A percentile compares a stretch with the other conserved stretches of the same genome.
These are phyloP conservation scores for Casuarius casuarius DNA, from an alignment of 2,113 vertebrate species.

Conservation along the genomic window DNA sequence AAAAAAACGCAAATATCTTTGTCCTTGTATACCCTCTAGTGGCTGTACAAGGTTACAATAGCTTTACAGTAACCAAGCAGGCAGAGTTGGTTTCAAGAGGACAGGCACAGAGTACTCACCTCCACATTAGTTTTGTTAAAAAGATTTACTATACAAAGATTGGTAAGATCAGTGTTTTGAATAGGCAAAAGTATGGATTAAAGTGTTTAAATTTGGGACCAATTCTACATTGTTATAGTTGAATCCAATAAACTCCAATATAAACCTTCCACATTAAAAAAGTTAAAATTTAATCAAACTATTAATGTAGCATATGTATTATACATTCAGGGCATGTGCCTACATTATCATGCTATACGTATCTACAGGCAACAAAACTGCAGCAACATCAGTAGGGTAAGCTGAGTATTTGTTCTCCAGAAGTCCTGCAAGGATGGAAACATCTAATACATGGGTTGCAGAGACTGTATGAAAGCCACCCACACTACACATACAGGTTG, in stretches of 20 bases:
- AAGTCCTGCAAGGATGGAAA: background rate
- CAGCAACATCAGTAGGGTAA: accelerated
- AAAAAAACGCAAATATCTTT: background rate
- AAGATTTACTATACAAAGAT: background rate
- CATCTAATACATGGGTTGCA: background rate
- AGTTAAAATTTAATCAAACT: background rate
- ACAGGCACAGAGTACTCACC: background rate
- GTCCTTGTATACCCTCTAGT: constrained; percentile 47
- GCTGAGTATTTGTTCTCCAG: background rate
- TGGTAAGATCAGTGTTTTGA: background rate
- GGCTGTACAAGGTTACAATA: background rate
- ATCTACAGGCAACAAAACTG: accelerated
- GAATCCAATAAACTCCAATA: background rate
- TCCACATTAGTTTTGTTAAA: background rate
- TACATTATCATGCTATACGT: background rate
- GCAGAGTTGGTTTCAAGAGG: background rate
- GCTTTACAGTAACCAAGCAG: background rate
- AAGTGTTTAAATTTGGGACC: background rate
- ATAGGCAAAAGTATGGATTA: background rate
- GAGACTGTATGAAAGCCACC: background rate
- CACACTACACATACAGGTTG: accelerated
- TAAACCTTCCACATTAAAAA: background rate
- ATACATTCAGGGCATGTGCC: accelerated
- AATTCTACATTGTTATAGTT: background rate
- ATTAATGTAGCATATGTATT: background rate